Base-by-base conservation (phyloP, 2,888 invertebrate species). In the Aphodius granarius region DNA sequence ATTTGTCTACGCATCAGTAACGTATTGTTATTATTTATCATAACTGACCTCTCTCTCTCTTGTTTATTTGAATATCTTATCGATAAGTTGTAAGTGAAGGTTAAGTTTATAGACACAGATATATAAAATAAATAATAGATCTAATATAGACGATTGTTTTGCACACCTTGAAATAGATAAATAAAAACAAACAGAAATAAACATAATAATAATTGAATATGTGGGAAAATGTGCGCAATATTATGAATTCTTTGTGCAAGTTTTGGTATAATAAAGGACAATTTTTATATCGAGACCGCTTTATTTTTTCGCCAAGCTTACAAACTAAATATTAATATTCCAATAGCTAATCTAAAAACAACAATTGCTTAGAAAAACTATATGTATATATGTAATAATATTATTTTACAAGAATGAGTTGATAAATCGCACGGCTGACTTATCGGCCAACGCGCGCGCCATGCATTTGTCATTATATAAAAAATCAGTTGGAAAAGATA, bases 291-390 rank as follows among this genome's bases (percentile, higher is more conserved):
- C 85, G 86, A 86, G 84, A 85, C 85, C 85, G 86, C 86, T 86
- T 87, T 86, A 86, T 84, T 86, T 85, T 85, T 86, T 86, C 86
- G 86, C 87, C 86, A 86, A 87, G 86, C 87, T 87, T 87, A 87
- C 83, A 84, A 87, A 87, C 85, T 86, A 86, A 86, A 86, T 84
- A 83, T 87, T 86, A 86, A 85, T 86, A 85, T 86, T 85, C 84
- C 85, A 86, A 86, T 87, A 86, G 86, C 86, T 87, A 87, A 78
- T 85, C 86, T 86, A 86, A 86, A 85, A 87, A 87, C 86, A 87
- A 86, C 86, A 86, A 87, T 87, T 87, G 87, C 87, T 87, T 87
- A 87, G 87, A 87, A 87, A 87, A 87, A 87, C 87, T 87, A 87
- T 87, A 86, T 86, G 86, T 86, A 86, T 86, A 86, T 86, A 82